Conservation (phyloP, 2,113 vertebrate genomes). For the Rutilus rutilus region DNA sequence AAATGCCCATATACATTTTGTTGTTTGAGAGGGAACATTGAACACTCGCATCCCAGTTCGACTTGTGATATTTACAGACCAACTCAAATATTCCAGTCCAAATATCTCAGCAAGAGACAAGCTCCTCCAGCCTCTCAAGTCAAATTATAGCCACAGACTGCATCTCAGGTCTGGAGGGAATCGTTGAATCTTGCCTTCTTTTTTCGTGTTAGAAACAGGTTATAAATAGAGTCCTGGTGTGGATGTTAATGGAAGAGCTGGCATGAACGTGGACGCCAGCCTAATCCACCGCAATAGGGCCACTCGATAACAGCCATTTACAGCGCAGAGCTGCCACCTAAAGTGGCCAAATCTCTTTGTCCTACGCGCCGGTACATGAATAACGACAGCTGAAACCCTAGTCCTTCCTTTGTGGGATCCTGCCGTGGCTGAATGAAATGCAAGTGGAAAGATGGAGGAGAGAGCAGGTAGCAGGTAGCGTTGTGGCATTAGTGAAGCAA, state of each 20-base stretch:
- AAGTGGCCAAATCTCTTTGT: constrained; percentile 38
- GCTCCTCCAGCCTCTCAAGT: constrained; percentile 18
- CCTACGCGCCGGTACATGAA: constrained; percentile 32
- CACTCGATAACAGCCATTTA: constrained; percentile 52
- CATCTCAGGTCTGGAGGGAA: constrained; percentile 37
- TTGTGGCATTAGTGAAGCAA: constrained; percentile 10
- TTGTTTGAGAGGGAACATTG: background rate
- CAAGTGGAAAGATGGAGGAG: background rate
- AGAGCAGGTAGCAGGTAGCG: constrained; percentile 35
- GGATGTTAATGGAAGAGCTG: constrained; percentile 58
- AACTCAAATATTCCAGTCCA: background rate
- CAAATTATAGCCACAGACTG: background rate
- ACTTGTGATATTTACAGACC: background rate
- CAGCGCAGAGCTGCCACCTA: constrained; percentile 35
- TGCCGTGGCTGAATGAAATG: constrained; percentile 10
- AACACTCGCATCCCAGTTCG: background rate
- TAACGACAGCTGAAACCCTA: constrained; percentile 51
- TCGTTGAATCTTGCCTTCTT: constrained; percentile 69
- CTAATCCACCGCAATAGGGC: constrained; percentile 65
- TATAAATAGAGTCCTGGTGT: constrained; percentile 64
- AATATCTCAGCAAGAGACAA: background rate
- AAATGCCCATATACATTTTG: background rate
- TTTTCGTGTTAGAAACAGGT: constrained; percentile 65
- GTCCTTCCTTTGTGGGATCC: constrained; percentile 41
- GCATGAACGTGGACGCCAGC: constrained; percentile 47